Percentiles rank a stretch among this genome's conserved stretches.
phyloP scores from a whole-genome alignment of 1,140 invertebrate species.

The Penaeus chinensis region DNA sequence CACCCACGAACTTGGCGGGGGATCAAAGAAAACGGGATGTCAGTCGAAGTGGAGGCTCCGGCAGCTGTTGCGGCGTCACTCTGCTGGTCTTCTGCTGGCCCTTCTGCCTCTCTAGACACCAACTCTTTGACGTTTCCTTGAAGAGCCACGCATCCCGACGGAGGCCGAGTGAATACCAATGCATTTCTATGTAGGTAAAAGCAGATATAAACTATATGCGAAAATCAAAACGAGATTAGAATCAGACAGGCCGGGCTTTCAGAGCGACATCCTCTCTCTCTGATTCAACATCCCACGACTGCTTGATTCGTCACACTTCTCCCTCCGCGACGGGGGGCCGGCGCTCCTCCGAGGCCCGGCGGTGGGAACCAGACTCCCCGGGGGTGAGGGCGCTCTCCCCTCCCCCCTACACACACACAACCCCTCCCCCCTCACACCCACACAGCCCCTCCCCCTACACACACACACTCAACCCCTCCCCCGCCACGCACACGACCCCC shows the following conservation, averaged over 20 bases:
- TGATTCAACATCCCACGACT: constrained; percentile 42
- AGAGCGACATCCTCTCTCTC: not conserved
- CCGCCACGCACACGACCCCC: not conserved
- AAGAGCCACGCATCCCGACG: no score
- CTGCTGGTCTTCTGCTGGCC: no score
- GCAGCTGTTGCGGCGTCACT: constrained; percentile 18
- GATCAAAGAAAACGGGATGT: constrained; percentile 51
- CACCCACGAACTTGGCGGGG: constrained; percentile 32
- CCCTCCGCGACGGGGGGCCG: constrained; percentile 33
- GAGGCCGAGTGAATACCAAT: no score
- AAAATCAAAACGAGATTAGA: not conserved
- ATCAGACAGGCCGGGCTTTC: not conserved
- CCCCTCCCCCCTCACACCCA: not conserved
- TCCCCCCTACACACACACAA: no score
- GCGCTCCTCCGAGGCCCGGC: constrained; percentile 27
- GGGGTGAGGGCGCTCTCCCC: not conserved
- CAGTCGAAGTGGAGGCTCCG: not conserved
- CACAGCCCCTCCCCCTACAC: no score
- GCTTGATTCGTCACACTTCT: constrained; percentile 58
- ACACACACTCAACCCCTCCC: no score
- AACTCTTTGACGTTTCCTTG: no score
- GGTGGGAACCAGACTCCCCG: constrained; percentile 51
- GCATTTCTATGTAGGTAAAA: no score
- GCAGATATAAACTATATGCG: no score
- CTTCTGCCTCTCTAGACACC: no score